These are phyloP conservation scores for Mixornis gularis DNA, from an alignment of 2,113 vertebrate species.

Conservation along the genomic window DNA sequence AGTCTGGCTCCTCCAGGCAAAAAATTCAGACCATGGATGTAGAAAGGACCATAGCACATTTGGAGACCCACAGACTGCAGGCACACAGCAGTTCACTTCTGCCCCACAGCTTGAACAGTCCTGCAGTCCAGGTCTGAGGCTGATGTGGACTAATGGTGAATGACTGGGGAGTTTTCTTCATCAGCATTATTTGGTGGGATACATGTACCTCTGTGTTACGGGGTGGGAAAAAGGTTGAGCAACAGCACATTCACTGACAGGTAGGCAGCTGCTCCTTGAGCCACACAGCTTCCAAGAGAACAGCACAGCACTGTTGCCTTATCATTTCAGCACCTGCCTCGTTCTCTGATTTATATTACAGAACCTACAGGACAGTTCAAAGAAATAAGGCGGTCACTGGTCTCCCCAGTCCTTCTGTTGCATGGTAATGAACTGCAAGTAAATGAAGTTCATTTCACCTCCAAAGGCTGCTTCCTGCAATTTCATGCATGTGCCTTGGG, in stretches of 20 bases:
- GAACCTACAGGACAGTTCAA: neutral
- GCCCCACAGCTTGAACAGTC: neutral
- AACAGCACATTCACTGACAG: accelerated
- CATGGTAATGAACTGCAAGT: neutral
- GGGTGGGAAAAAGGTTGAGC: neutral
- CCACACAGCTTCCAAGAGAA: neutral
- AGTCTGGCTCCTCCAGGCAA: neutral
- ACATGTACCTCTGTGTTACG: neutral
- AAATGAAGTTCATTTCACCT: neutral
- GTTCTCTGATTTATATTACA: neutral
- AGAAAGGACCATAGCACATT: neutral
- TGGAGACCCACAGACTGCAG: neutral
- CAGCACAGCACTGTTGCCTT: neutral
- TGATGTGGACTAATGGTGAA: neutral
- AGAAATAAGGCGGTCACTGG: neutral
- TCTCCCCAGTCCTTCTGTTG: neutral
- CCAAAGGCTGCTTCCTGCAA: neutral
- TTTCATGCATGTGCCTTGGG: neutral
- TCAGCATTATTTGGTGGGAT: neutral
- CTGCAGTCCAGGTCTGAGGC: neutral
- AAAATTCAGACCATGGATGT: neutral
- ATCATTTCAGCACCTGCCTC: neutral
- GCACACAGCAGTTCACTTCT: neutral
- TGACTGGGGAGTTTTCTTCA: neutral
- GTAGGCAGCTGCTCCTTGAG: neutral